Evolutionary conservation across 2,888 invertebrate species (phyloP).

Genomic region (Sphecodes monilicornis): DNA sequence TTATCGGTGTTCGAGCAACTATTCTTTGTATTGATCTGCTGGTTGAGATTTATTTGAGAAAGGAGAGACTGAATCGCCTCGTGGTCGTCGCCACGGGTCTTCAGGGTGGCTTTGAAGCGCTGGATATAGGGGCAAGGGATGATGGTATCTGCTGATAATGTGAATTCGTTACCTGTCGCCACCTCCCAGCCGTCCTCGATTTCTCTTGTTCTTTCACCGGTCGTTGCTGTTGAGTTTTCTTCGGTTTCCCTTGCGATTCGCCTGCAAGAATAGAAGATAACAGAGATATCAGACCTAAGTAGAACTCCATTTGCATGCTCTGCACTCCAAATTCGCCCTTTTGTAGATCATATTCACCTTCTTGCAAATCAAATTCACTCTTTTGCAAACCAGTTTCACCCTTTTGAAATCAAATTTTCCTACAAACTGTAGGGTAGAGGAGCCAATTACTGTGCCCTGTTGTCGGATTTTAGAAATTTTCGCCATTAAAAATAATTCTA

Average conservation of each 20-base stretch:
- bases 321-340: too few relatives aligned
- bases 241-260: conserved; percentile 36
- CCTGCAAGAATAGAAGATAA: conserved; percentile 41
- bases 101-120: conserved; percentile 34
- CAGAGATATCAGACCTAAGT: background rate
- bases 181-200: conserved; percentile 77
- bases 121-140: conserved; percentile 30
- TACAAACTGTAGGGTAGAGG: too few relatives aligned
- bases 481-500: too few relatives aligned
- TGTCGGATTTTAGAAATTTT: too few relatives aligned
- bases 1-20: background rate
- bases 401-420: too few relatives aligned
- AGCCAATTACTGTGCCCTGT: too few relatives aligned
- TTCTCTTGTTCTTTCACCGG: conserved; percentile 53
- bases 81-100: conserved; percentile 41
- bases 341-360: too few relatives aligned
- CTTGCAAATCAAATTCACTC: too few relatives aligned
- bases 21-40: conserved; percentile 41
- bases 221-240: conserved; percentile 47
- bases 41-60: conserved; percentile 44
- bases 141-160: conserved; percentile 47
- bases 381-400: too few relatives aligned
- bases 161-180: conserved; percentile 77
- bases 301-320: background rate
- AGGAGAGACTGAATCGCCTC: conserved; percentile 28